phyloP scores from a whole-genome alignment of 2,113 vertebrate species.

The Hippocampus zosterae region DNA sequence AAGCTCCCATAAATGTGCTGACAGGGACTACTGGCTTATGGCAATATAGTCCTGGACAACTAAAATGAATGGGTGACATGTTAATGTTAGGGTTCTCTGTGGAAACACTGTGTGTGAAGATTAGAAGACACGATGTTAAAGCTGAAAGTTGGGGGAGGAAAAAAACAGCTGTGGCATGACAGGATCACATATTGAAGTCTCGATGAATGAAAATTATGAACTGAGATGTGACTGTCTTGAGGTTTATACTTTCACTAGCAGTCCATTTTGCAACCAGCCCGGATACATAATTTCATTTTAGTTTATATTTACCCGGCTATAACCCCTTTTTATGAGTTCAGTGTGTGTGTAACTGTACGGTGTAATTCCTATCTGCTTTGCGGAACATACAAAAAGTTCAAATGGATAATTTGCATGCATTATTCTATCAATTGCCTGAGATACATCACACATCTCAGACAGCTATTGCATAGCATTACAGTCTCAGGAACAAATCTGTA shows the following conservation, averaged over 20 bases:
- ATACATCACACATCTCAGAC: background rate
- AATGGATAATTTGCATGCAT: background rate
- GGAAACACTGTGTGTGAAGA: background rate
- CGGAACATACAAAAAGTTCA: background rate
- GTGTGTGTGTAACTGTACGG: background rate
- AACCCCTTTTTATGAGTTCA: background rate
- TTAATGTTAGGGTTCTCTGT: constrained; percentile 33
- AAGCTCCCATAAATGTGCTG: constrained; percentile 61
- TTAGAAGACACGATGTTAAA: too few relatives aligned
- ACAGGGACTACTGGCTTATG: constrained; percentile 46
- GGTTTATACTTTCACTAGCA: background rate
- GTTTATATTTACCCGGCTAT: background rate
- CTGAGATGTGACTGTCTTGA: background rate
- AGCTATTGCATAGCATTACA: background rate
- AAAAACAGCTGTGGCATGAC: too few relatives aligned
- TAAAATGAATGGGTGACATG: constrained; percentile 32
- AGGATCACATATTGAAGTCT: too few relatives aligned
- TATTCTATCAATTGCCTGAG: too few relatives aligned
- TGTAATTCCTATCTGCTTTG: background rate
- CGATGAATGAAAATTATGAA: background rate
- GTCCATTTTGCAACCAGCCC: too few relatives aligned
- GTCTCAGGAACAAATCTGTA: background rate
- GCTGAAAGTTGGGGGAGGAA: too few relatives aligned
- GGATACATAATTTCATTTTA: too few relatives aligned
- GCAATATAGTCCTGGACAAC: constrained; percentile 30